phyloP scores from a whole-genome alignment of 1,140 invertebrate genomes.

The Eurosta solidaginis region DNA sequence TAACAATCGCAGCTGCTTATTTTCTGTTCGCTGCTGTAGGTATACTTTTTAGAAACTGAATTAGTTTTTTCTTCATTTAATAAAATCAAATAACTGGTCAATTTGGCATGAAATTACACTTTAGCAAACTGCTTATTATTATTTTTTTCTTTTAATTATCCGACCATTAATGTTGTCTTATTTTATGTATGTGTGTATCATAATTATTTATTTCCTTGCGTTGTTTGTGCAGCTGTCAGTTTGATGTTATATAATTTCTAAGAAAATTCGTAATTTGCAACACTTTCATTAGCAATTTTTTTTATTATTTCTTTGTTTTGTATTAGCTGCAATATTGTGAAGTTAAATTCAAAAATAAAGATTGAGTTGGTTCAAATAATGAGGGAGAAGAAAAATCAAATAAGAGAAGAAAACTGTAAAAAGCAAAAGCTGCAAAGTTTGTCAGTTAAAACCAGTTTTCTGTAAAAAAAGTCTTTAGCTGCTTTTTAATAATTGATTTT shows the following conservation, averaged over 20 bases:
- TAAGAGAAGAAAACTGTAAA: neutral
- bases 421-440: neutral
- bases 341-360: neutral
- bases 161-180: too few species aligned
- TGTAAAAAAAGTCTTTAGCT: too few species aligned
- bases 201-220: neutral
- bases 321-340: too few species aligned
- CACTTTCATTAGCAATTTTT: neutral
- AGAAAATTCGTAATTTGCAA: neutral
- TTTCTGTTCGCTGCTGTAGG: too few species aligned
- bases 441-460: neutral
- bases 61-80: too few species aligned
- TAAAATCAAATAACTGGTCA: too few species aligned
- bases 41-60: too few species aligned
- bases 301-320: neutral
- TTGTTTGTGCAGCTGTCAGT: neutral
- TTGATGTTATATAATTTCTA: neutral
- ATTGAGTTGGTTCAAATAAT: neutral
- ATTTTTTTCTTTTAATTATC: too few species aligned
- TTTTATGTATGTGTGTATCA: neutral
- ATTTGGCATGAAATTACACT: too few species aligned
- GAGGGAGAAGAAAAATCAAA: neutral
- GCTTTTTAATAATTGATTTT: neutral
- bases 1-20: too few species aligned
- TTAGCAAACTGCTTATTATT: too few species aligned